These are phyloP conservation scores for Craterocephalus amniculus DNA, from an alignment of 2,797 vertebrate species.

Conservation along the genomic window DNA sequence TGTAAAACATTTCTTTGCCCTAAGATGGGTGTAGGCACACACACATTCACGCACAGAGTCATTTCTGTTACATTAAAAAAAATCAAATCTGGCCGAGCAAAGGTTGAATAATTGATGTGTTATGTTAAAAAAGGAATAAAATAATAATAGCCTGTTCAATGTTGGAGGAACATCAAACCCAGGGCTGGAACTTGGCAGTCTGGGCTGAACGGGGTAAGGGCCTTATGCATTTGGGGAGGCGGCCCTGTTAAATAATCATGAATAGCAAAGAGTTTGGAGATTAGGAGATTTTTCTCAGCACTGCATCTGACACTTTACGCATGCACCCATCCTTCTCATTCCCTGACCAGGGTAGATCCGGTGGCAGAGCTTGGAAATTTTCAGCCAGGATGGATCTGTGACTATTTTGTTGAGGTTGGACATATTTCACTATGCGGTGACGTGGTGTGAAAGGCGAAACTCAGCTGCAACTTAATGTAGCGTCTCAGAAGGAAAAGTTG, in stretches of 20 bases:
- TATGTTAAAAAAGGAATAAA: conserved; percentile 78
- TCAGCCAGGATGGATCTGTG: too few species aligned
- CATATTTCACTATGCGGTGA: too few species aligned
- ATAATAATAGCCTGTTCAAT: conserved; percentile 77
- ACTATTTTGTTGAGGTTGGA: too few species aligned
- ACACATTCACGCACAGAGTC: conserved; percentile 22
- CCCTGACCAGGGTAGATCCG: conserved; percentile 28
- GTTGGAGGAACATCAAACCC: conserved; percentile 78
- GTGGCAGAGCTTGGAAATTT: too few species aligned
- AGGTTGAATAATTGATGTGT: conserved; percentile 78
- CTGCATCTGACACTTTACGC: conserved; percentile 69
- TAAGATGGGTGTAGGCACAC: conserved; percentile 43
- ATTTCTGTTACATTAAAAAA: conserved; percentile 68
- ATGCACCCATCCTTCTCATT: conserved; percentile 54
- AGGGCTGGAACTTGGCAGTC: conserved; percentile 66
- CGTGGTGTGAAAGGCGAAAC: too few species aligned
- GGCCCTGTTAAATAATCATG: conserved; percentile 73
- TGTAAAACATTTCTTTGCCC: conserved; percentile 54
- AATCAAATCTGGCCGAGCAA: conserved; percentile 67
- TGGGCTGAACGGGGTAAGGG: conserved; percentile 59
- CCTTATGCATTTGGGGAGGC: conserved; percentile 66
- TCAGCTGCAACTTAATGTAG: too few species aligned
- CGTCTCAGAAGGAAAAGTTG: too few species aligned
- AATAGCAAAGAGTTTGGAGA: conserved; percentile 66
- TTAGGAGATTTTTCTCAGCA: conserved; percentile 71